Percentiles rank a stretch among this genome's conserved stretches.
These are phyloP conservation scores for Poecilia picta DNA, from an alignment of 2,797 vertebrate species.

Conservation along the genomic window DNA sequence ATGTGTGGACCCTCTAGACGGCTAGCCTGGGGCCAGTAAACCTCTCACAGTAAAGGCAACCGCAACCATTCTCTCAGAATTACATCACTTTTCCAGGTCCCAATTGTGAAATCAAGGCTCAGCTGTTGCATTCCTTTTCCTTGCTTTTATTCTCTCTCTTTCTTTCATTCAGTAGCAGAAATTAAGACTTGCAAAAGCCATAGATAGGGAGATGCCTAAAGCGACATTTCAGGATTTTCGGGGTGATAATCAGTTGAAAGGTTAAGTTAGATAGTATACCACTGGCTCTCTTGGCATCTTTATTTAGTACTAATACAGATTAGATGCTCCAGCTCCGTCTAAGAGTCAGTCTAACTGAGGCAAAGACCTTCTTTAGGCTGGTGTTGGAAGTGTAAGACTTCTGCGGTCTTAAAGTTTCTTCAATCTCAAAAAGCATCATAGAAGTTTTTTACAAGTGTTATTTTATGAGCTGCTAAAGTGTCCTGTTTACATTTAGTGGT, in stretches of 20 bases:
- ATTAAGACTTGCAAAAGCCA: neutral
- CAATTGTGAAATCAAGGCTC: constrained; percentile 63
- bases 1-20: constrained; percentile 72
- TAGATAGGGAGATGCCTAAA: neutral
- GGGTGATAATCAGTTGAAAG: neutral
- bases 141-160: constrained; percentile 16
- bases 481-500: neutral
- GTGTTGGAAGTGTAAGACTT: neutral
- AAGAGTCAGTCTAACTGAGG: neutral
- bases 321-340: neutral
- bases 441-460: neutral
- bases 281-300: neutral
- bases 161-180: constrained; percentile 6
- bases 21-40: constrained; percentile 75
- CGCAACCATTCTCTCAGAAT: constrained; percentile 73
- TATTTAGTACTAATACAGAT: neutral
- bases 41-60: constrained; percentile 69
- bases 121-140: constrained; percentile 57
- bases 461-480: neutral
- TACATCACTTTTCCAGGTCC: constrained; percentile 78
- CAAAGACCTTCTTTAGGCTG: neutral
- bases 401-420: neutral
- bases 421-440: neutral
- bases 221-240: neutral
- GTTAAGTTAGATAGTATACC: neutral